These are phyloP conservation scores for Ceratina australensis DNA, from an alignment of 1,140 invertebrate species.

Conservation along the genomic window DNA sequence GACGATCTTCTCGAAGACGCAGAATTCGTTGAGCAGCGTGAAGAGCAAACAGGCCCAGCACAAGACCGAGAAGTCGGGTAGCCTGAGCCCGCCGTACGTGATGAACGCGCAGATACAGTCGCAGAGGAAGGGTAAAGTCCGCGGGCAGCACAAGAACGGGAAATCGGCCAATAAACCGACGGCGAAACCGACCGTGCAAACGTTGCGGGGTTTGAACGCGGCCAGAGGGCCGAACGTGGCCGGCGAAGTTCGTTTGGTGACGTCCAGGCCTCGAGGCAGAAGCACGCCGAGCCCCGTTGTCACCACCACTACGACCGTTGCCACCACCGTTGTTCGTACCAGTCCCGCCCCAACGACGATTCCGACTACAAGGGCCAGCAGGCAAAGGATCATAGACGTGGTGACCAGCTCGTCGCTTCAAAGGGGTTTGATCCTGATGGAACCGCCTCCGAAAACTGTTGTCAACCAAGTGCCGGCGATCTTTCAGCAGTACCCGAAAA, in stretches of 20 bases:
- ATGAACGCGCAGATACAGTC: conserved; percentile 73
- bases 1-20: conserved; percentile 74
- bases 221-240: conserved; percentile 24
- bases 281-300: conserved; percentile 63
- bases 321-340: conserved; percentile 1
- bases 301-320: conserved; percentile 35
- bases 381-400: conserved; percentile 17
- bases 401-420: conserved; percentile 64
- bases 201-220: conserved; percentile 71
- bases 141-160: conserved; percentile 75
- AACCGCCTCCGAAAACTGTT: conserved; percentile 67
- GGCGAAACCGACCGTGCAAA: conserved; percentile 73
- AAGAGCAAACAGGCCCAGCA: conserved; percentile 73
- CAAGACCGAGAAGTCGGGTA: conserved; percentile 73
- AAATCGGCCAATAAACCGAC: conserved; percentile 74
- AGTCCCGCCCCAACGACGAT: conserved; percentile 47
- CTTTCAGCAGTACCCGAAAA: conserved; percentile 87
- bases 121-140: conserved; percentile 70
- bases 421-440: conserved; percentile 70
- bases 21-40: conserved; percentile 77
- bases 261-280: conserved; percentile 68
- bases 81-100: conserved; percentile 79
- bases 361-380: conserved; percentile 50
- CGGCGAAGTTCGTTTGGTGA: conserved; percentile 54
- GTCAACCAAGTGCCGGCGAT: conserved; percentile 84